Conservation (phyloP, 2,113 vertebrate species). For the Poicephalus gulielmi region DNA sequence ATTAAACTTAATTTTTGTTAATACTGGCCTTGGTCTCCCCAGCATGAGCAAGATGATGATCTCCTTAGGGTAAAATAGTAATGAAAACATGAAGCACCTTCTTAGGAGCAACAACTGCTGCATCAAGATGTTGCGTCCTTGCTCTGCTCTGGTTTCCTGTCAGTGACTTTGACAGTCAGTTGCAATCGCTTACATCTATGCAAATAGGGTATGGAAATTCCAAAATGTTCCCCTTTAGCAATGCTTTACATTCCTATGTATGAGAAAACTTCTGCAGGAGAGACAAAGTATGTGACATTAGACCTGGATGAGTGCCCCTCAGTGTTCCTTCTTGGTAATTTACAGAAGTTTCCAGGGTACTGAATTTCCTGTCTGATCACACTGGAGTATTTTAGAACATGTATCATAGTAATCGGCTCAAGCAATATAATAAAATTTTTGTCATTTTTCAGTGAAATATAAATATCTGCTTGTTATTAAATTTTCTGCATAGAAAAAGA, state of each 20-base stretch:
- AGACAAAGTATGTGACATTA: background rate
- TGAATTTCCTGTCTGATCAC: background rate
- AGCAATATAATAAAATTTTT: background rate
- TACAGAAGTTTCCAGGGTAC: background rate
- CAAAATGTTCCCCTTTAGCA: no score
- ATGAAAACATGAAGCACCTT: background rate
- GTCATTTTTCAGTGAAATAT: slow-evolving; percentile 8
- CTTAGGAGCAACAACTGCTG: background rate
- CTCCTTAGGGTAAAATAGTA: background rate
- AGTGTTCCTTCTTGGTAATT: background rate
- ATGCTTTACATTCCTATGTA: accelerated
- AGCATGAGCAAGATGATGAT: background rate
- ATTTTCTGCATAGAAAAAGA: background rate
- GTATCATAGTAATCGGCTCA: background rate
- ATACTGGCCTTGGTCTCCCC: background rate
- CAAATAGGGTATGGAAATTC: no score
- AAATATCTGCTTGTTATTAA: slow-evolving; percentile 1
- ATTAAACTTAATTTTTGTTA: background rate
- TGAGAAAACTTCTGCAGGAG: background rate
- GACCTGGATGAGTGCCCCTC: background rate
- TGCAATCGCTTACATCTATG: accelerated
- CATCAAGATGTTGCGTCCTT: background rate
- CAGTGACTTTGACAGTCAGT: accelerated
- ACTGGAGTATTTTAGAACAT: slow-evolving; percentile 15
- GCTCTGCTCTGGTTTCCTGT: background rate